Evolutionary conservation across 2,797 vertebrate species (phyloP), one percentile per base, ranked within the genome.

Genomic region (Caiman crocodilus): DNA sequence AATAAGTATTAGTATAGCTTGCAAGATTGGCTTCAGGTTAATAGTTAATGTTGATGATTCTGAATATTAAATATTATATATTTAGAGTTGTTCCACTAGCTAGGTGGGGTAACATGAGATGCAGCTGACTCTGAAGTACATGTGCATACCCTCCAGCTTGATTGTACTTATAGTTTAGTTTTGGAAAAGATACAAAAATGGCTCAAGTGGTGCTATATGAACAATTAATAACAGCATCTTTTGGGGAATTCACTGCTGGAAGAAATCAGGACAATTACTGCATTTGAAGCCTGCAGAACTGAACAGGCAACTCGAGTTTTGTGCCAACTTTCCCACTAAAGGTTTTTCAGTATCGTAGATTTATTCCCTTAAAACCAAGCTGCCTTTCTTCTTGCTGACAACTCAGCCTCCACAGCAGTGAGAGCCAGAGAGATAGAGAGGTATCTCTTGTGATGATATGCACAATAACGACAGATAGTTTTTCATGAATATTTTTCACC

Each of bases 61-160:
- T 13, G 56, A 50, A 75, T 18, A 3, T 0, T 0, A 16, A 23
- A 14, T 6, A 7, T 1, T 0, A 14, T 4, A 0, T 0, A 0
- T 55, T 79, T 64, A 78, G 15, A 78, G 59, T 9, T 61, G 42
- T 42, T 25, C 32, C 32, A 28, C 12, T 16, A 11, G 16, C 42
- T 26, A 42, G 35, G 42, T 32, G 23, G 75, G 16, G 61, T 55
- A 30, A 28, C 18, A 42, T 64, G 8, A 8, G 17, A 57, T 16
- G 25, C 28, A 6, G 23, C 4, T 61, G 84, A 71, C 75, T 76
- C 25, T 83, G 75, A 75, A 23, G 81, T 2, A 2, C 1, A 0
- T 0, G 0, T 58, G 18, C 0, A 1, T 82, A 85, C 0, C 0
- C 18, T 50, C 42, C 21, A 2, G n/a, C 15, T 63, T 3, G 28